Percentiles rank a stretch among this genome's conserved stretches.
Evolutionary conservation across 1,140 invertebrate species (phyloP).

Genomic region (Cephus cinctus): DNA sequence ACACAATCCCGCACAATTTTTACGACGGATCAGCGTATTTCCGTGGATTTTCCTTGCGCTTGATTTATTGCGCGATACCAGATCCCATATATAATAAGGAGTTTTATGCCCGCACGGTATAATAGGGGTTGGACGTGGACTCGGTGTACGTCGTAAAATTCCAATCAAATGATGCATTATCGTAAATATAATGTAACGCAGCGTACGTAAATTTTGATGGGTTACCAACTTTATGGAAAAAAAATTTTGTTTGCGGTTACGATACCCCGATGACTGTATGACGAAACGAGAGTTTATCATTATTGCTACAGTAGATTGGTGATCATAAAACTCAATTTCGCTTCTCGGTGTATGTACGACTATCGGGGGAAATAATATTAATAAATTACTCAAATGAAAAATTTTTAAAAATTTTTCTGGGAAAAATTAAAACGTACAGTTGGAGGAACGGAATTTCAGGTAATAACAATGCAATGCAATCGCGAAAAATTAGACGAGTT

Average conservation of each 20-base stretch:
- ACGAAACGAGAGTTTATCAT: too few relatives aligned
- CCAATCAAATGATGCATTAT: slow-evolving; percentile 41
- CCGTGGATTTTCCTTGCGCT: slow-evolving; percentile 20
- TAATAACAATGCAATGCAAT: too few relatives aligned
- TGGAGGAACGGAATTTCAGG: too few relatives aligned
- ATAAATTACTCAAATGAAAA: too few relatives aligned
- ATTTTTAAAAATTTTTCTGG: too few relatives aligned
- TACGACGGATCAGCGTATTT: slow-evolving; percentile 31
- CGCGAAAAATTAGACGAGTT: too few relatives aligned
- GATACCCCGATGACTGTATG: too few relatives aligned
- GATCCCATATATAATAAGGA: background rate
- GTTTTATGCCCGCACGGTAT: slow-evolving; percentile 24
- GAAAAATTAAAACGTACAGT: too few relatives aligned
- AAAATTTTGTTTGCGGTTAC: background rate
- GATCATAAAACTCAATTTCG: too few relatives aligned
- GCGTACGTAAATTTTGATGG: slow-evolving; percentile 27
- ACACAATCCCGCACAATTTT: slow-evolving; percentile 11
- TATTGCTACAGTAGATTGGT: too few relatives aligned
- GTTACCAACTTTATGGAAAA: slow-evolving; percentile 8
- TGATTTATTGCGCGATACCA: slow-evolving; percentile 29
- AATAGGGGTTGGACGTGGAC: slow-evolving; percentile 26
- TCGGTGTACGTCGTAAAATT: slow-evolving; percentile 30
- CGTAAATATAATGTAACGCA: slow-evolving; percentile 30
- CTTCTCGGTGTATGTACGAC: too few relatives aligned
- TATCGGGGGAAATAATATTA: too few relatives aligned